Evolutionary conservation across 2,797 vertebrate species (phyloP).

Genomic region (Lerista edwardsae): DNA sequence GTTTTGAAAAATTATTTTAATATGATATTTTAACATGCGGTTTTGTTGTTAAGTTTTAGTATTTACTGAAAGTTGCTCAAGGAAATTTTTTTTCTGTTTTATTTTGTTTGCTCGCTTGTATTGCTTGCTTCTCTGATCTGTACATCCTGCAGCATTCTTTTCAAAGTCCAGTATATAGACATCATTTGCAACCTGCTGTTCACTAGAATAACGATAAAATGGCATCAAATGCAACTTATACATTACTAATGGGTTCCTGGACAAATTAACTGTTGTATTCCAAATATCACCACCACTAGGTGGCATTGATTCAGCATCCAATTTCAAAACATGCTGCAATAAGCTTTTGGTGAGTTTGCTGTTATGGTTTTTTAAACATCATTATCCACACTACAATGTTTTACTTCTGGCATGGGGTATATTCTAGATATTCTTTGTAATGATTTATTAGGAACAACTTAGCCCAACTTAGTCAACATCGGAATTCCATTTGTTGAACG

Average conservation of each 20-base stretch:
- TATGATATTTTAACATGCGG: too few species aligned
- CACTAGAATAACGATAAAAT: not conserved
- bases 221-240: not conserved
- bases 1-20: too few species aligned
- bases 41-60: too few species aligned
- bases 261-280: not conserved
- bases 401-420: not conserved
- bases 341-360: not conserved
- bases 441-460: not conserved
- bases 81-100: too few species aligned
- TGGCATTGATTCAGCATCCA: conserved; percentile 17
- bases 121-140: not conserved
- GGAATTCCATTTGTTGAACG: not conserved
- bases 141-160: not conserved
- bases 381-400: not conserved
- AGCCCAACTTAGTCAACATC: not conserved
- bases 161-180: not conserved
- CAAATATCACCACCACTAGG: conserved; percentile 20
- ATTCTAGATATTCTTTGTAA: not conserved
- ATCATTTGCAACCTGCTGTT: not conserved
- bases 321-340: not conserved
- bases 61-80: too few species aligned
- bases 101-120: too few species aligned
- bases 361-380: not conserved
- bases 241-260: too few species aligned